Evolutionary conservation across 2,113 vertebrate species (phyloP), one percentile per base, ranked within the genome.

Genomic region (Corythaixoides concolor): DNA sequence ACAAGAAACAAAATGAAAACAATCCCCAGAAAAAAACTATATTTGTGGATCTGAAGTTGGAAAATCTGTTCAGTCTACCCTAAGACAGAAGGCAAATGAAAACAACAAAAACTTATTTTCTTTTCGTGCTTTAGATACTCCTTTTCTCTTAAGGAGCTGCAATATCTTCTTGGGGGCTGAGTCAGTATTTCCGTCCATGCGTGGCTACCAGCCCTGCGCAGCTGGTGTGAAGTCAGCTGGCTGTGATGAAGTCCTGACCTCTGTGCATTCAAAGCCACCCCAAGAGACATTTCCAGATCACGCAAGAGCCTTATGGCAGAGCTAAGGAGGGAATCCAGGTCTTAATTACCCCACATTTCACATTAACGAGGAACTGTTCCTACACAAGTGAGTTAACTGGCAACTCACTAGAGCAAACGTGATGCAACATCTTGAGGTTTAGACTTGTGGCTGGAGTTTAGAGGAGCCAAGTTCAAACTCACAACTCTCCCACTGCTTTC

Each of bases 1-100:
- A 95, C 88, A 90, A 94, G 91, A 95, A 96, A 94, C 87, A 93
- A 96, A 95, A 93, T 69, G 77, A 95, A 96, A 97, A 96, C 77
- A 96, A 95, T 82, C 39, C 69, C 67, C 39, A 64, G 76, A 80
- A 95, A 95, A 95, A 85, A 95, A 95, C 74, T 97, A 3, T 91
- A 93, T 95, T 95, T 89, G 74, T 85, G 77, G 77, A 93, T 94
- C 35, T 84, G 41, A 85, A 95, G 53, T 80, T 83, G 52, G 70
- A 95, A 91, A 96, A 97, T 95, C 89, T 97, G 95, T 96, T 94
- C 93, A 93, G 85, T 91, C 81, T 96, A 86, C 50, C 75, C 85
- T 80, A 94, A 95, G 85, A 85, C 90, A 96, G 91, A 96, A 96
- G 95, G 95, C 91, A 96, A 95, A 88, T 3, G 66, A 94, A 95